Percentiles rank a stretch among this genome's conserved stretches.
Conservation (phyloP, 2,888 invertebrate genomes). For the Hedychridium roseum region DNA sequence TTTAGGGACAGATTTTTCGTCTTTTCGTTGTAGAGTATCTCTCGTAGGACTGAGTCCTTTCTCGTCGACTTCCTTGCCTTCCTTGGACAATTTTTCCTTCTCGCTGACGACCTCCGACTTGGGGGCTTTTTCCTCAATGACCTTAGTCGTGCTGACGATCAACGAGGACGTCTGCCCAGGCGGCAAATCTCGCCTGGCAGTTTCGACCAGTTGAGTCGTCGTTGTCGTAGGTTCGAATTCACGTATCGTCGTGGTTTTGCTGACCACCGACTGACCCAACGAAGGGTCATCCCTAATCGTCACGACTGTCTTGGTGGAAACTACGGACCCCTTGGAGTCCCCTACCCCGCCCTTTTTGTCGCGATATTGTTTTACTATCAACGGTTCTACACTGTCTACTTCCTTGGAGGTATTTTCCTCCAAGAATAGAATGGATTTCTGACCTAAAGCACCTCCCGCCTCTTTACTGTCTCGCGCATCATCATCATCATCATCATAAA, state of each 20-base stretch:
- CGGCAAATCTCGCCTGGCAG: no score
- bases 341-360: slow-evolving; percentile 35
- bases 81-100: slow-evolving; percentile 67
- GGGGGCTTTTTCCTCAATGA: no score
- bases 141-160: no score
- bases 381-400: slow-evolving; percentile 35
- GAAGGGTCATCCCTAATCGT: slow-evolving; percentile 36
- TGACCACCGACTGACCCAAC: slow-evolving; percentile 35
- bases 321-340: slow-evolving; percentile 32
- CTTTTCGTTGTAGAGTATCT: slow-evolving; percentile 60
- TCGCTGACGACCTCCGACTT: slow-evolving; percentile 44
- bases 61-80: slow-evolving; percentile 68
- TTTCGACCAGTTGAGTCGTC: slow-evolving; percentile 19
- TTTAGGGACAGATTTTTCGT: slow-evolving; percentile 18
- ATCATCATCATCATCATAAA: slow-evolving; percentile 59
- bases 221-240: slow-evolving; percentile 32
- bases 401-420: slow-evolving; percentile 17
- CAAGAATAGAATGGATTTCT: slow-evolving; percentile 32
- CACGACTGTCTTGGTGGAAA: slow-evolving; percentile 41
- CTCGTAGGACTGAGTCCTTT: slow-evolving; percentile 65
- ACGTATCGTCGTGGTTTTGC: slow-evolving; percentile 42
- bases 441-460: slow-evolving; percentile 56
- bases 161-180: no score
- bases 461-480: slow-evolving; percentile 58
- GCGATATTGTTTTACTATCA: slow-evolving; percentile 40